A percentile compares a stretch with the other conserved stretches of the same genome.
Conservation (phyloP, 2,797 vertebrate genomes). For the Orientallactaga sibirica region DNA sequence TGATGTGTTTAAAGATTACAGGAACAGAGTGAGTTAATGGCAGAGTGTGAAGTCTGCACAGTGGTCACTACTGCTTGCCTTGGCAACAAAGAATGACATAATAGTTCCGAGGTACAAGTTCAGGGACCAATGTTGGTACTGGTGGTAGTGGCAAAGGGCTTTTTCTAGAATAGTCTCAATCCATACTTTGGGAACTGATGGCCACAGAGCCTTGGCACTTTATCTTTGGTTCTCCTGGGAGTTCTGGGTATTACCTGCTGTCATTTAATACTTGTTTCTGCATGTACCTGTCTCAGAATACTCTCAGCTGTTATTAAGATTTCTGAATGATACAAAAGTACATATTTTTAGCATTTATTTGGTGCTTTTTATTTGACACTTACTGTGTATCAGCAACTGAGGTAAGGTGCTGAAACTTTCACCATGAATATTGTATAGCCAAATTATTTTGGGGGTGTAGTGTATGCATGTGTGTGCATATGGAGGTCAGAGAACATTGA, state of each 20-base stretch:
- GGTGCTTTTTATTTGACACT: not conserved
- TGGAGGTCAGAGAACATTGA: not conserved
- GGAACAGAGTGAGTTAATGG: not conserved
- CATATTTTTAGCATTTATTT: not conserved
- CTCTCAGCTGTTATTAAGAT: conserved; percentile 43
- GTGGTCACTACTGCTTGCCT: not conserved
- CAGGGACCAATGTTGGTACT: not conserved
- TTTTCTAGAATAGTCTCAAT: not conserved
- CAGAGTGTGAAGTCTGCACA: not conserved
- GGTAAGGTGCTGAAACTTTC: not conserved
- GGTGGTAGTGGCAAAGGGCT: not conserved
- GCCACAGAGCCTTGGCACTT: not conserved
- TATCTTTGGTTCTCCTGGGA: not conserved
- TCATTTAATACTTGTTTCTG: not conserved
- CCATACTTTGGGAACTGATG: not conserved
- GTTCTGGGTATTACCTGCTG: not conserved
- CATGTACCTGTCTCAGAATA: not conserved
- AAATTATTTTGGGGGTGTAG: not conserved
- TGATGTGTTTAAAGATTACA: not conserved
- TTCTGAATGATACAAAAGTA: not conserved
- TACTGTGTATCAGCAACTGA: not conserved
- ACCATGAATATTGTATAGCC: not conserved
- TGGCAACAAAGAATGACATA: not conserved
- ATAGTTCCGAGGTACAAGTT: not conserved
- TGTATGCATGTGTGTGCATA: not conserved